Conservation (phyloP, 2,888 invertebrate genomes). For the Baccha elongata region DNA sequence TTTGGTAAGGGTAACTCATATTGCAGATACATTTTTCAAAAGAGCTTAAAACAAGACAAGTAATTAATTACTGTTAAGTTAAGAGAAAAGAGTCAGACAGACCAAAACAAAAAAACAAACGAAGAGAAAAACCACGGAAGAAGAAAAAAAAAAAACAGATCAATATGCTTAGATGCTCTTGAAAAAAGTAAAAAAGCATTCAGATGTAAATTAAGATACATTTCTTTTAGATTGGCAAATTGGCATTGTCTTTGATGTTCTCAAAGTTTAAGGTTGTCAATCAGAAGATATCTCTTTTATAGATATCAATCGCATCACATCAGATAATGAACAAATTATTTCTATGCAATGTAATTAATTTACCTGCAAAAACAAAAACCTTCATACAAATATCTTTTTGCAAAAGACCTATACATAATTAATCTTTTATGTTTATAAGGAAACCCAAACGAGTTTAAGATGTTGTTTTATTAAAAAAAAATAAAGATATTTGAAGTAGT, state of each 20-base stretch:
- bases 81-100: slow-evolving; percentile 46
- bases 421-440: neutral
- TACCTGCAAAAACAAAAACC: neutral
- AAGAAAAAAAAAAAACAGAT: slow-evolving; percentile 21
- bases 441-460: slow-evolving; percentile 18
- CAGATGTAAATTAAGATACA: slow-evolving; percentile 1
- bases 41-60: neutral
- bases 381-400: neutral
- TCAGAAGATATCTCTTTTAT: neutral
- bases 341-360: neutral
- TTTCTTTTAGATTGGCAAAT: neutral
- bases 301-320: neutral
- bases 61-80: neutral
- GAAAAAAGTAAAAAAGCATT: slow-evolving; percentile 1
- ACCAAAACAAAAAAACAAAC: no score
- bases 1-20: slow-evolving; percentile 12
- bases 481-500: neutral
- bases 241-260: neutral
- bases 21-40: neutral
- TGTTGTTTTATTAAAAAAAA: neutral
- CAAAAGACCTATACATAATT: neutral
- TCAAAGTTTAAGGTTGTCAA: neutral
- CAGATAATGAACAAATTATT: neutral
- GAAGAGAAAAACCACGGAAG: slow-evolving; percentile 41
- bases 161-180: slow-evolving; percentile 23